These are phyloP conservation scores for Pelagia noctiluca DNA, from an alignment of 30 jellyfish, hydroid and myxozoan genomes.

Conservation along the genomic window DNA sequence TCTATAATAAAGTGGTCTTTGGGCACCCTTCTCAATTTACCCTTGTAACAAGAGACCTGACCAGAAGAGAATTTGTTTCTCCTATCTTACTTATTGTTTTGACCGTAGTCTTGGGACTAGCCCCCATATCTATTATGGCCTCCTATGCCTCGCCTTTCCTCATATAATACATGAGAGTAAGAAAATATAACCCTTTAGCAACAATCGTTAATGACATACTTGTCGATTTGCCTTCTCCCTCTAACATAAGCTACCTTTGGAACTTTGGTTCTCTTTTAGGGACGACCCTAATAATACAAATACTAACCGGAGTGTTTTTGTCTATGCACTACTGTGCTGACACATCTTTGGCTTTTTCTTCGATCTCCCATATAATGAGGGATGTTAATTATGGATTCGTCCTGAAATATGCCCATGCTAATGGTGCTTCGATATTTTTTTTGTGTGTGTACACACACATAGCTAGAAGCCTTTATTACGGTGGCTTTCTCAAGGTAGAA, in stretches of 20 bases:
- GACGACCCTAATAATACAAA: slow-evolving; percentile 17
- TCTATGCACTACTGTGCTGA: slow-evolving; percentile 69
- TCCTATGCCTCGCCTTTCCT: background rate
- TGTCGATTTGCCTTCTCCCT: slow-evolving; percentile 60
- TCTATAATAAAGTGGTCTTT: slow-evolving; percentile 46
- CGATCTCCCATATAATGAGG: slow-evolving; percentile 51
- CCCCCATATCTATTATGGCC: slow-evolving; percentile 3
- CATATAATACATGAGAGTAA: slow-evolving; percentile 39
- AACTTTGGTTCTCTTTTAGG: slow-evolving; percentile 70
- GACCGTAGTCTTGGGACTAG: slow-evolving; percentile 24
- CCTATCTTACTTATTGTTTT: slow-evolving; percentile 1
- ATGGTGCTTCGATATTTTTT: slow-evolving; percentile 69
- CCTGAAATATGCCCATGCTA: slow-evolving; percentile 48
- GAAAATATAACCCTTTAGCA: slow-evolving; percentile 51
- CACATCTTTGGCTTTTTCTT: slow-evolving; percentile 21
- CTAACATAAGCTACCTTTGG: slow-evolving; percentile 27
- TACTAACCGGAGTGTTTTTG: slow-evolving; percentile 52
- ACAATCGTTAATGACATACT: slow-evolving; percentile 32
- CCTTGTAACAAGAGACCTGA: slow-evolving; percentile 27
- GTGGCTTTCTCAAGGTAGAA: slow-evolving; percentile 4
- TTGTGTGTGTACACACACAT: slow-evolving; percentile 51
- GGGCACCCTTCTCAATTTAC: slow-evolving; percentile 27
- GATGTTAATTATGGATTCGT: slow-evolving; percentile 61
- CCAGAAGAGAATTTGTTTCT: slow-evolving; percentile 26
- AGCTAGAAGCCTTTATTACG: slow-evolving; percentile 65